Percentiles rank a stretch among this genome's conserved stretches.
phyloP scores from a whole-genome alignment of 2,888 invertebrate species.

The Leptinotarsa haldemani region DNA sequence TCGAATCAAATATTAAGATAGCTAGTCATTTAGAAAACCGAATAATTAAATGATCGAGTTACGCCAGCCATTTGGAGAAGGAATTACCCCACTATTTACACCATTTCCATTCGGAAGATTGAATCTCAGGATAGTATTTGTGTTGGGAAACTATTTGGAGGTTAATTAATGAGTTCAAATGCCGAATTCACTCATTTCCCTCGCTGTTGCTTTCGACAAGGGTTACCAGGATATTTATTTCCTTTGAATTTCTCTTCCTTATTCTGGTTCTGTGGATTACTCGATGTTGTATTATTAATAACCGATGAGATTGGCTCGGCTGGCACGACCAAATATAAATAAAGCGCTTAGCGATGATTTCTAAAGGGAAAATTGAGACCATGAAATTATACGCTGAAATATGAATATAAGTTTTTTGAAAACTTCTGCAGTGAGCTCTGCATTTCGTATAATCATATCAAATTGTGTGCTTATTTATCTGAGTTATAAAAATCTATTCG shows the following conservation, averaged over 20 bases:
- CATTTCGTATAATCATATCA: no score
- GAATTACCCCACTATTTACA: neutral
- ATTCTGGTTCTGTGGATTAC: slow-evolving; percentile 2
- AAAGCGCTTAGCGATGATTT: neutral
- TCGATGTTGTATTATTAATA: slow-evolving; percentile 4
- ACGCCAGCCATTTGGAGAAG: slow-evolving; percentile 2
- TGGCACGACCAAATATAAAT: neutral
- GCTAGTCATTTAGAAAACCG: neutral
- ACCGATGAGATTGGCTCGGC: neutral
- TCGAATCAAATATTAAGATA: neutral
- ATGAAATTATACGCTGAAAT: no score
- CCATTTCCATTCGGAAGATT: slow-evolving; percentile 15
- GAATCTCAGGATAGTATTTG: slow-evolving; percentile 5
- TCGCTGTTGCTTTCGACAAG: slow-evolving; percentile 7
- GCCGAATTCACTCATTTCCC: slow-evolving; percentile 7
- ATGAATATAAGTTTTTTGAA: no score
- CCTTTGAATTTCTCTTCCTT: slow-evolving; percentile 11
- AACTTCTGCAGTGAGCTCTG: no score
- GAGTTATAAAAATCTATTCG: no score
- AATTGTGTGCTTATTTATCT: no score
- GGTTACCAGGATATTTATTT: slow-evolving; percentile 4
- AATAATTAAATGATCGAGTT: slow-evolving; percentile 4
- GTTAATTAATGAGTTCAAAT: slow-evolving; percentile 6
- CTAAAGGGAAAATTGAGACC: no score
- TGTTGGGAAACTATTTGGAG: neutral